A percentile compares a stretch with the other conserved stretches of the same genome.
phyloP scores from a whole-genome alignment of 2,888 invertebrate species.

The Caenorhabditis plicata region DNA sequence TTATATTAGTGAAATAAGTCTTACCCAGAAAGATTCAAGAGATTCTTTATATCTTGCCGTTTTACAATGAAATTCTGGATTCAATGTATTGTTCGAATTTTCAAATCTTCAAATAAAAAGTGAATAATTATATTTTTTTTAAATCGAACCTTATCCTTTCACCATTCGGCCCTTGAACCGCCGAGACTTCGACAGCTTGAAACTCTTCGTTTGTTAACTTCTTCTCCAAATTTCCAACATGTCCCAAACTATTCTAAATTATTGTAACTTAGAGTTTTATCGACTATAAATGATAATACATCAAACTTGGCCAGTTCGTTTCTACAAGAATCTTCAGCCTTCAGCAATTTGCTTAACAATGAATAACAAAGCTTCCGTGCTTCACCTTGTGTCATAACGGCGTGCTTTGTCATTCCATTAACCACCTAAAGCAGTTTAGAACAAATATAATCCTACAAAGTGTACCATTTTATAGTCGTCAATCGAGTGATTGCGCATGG shows the following conservation, averaged over 20 bases:
- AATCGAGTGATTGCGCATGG: not conserved
- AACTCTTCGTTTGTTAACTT: not conserved
- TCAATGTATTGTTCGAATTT: not conserved
- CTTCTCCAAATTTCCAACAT: not conserved
- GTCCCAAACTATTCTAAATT: not conserved
- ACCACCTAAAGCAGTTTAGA: too few species aligned
- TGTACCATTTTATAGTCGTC: not conserved
- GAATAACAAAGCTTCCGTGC: slow-evolving; percentile 1
- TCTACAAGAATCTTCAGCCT: not conserved
- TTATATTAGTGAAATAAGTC: not conserved
- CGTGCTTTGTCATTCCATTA: slow-evolving; percentile 1
- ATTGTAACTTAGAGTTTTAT: not conserved
- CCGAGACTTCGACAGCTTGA: not conserved
- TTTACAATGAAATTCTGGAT: too few species aligned
- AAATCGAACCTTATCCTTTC: slow-evolving; percentile 14
- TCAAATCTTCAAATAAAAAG: not conserved
- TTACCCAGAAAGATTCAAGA: not conserved
- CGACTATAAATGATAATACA: not conserved
- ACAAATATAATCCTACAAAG: too few species aligned
- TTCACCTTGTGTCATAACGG: slow-evolving; percentile 1
- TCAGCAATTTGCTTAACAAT: not conserved
- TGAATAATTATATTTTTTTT: too few species aligned
- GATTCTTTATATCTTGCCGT: too few species aligned
- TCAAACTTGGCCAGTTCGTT: slow-evolving; percentile 2
- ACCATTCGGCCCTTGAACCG: slow-evolving; percentile 18